Evolutionary conservation across 2,113 vertebrate genomes (phyloP).

Genomic region (Urocynchramus pylzowi): DNA sequence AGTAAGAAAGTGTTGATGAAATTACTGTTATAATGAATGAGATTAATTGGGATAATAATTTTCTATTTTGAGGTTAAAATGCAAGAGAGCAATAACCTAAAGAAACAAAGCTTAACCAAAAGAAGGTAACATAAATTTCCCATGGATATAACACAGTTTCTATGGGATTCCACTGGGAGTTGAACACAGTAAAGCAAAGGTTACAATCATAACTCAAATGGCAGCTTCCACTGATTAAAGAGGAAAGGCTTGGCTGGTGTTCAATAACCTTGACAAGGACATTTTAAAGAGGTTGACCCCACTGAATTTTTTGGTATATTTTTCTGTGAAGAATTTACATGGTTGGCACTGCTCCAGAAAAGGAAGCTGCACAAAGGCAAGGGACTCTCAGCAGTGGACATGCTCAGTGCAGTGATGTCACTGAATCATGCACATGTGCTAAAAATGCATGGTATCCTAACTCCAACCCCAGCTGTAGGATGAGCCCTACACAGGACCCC

Average conservation of each 20-base stretch:
- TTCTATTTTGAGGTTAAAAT: not conserved
- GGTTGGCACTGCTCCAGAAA: not conserved
- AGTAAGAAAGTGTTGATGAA: not conserved
- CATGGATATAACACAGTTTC: not conserved
- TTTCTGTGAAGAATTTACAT: not conserved
- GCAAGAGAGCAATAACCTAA: not conserved
- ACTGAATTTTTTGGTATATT: not conserved
- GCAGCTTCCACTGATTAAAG: not conserved
- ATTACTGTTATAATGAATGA: not conserved
- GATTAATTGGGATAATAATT: not conserved
- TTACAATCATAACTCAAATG: not conserved
- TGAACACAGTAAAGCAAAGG: not conserved
- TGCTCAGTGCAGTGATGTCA: accelerated
- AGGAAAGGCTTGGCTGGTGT: not conserved
- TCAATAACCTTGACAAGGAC: not conserved
- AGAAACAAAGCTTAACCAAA: not conserved
- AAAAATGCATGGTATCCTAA: not conserved
- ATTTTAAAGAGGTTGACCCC: not conserved
- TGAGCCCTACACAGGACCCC: not conserved
- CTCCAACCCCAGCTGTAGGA: not conserved
- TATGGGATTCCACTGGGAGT: not conserved
- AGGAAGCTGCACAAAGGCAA: accelerated
- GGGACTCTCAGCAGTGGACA: not conserved
- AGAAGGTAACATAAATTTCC: not conserved
- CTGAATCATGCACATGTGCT: accelerated